phyloP scores from a whole-genome alignment of 2,113 vertebrate genomes.

The Grus americana region DNA sequence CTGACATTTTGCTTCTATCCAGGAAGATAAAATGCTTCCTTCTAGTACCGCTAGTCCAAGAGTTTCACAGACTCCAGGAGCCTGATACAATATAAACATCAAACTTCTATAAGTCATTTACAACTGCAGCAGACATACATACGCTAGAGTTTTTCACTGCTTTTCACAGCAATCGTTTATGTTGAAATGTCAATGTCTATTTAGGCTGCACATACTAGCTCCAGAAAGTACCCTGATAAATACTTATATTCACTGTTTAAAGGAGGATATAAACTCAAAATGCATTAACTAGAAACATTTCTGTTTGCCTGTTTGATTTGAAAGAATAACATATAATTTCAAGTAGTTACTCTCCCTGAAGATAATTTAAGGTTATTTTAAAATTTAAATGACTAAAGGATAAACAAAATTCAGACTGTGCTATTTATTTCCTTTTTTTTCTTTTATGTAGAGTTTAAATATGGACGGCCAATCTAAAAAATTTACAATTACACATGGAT shows the following conservation, averaged over 20 bases:
- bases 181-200: background rate
- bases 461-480: background rate
- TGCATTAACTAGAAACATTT: background rate
- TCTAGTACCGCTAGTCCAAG: accelerated
- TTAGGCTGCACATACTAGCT: background rate
- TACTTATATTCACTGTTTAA: background rate
- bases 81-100: background rate
- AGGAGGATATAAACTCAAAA: background rate
- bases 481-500: accelerated
- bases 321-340: background rate
- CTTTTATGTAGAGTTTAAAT: background rate
- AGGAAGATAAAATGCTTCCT: background rate
- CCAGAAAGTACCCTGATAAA: background rate
- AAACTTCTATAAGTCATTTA: background rate
- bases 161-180: background rate
- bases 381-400: background rate
- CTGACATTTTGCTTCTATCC: background rate
- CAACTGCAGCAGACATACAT: background rate
- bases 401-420: background rate
- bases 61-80: background rate
- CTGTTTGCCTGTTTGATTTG: background rate
- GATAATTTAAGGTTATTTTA: background rate
- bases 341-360: background rate
- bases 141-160: background rate
- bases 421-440: background rate